These are phyloP conservation scores for Lontra canadensis DNA, from an alignment of 2,113 vertebrate genomes.

Conservation along the genomic window DNA sequence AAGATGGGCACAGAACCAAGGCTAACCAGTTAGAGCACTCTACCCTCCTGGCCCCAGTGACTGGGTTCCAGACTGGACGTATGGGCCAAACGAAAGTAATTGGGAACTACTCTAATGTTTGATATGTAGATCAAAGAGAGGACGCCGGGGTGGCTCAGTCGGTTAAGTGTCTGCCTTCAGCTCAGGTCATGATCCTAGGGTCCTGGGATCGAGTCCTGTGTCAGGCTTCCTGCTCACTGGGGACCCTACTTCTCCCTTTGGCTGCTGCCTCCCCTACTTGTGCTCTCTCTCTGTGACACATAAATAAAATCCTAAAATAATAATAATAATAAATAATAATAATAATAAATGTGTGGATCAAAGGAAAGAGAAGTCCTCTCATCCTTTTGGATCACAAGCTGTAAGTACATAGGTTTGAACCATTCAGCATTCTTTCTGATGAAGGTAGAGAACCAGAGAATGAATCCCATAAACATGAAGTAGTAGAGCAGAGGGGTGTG, in stretches of 20 bases:
- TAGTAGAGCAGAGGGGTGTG: not conserved
- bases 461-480: not conserved
- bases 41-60: not conserved
- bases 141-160: no score
- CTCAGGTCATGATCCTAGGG: no score
- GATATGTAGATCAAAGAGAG: not conserved
- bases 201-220: no score
- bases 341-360: not conserved
- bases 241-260: no score
- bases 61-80: not conserved
- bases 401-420: not conserved
- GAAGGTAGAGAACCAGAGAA: not conserved
- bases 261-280: no score
- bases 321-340: no score
- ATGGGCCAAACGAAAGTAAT: not conserved
- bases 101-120: not conserved
- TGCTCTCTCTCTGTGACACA: no score
- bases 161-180: no score
- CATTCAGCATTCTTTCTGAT: not conserved
- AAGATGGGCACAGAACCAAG: not conserved
- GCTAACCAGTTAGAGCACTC: not conserved
- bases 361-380: not conserved
- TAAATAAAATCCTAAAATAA: no score
- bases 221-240: no score
- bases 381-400: not conserved